Evolutionary conservation across 2,888 invertebrate species (phyloP).

Genomic region (Azorinus chamasolen): DNA sequence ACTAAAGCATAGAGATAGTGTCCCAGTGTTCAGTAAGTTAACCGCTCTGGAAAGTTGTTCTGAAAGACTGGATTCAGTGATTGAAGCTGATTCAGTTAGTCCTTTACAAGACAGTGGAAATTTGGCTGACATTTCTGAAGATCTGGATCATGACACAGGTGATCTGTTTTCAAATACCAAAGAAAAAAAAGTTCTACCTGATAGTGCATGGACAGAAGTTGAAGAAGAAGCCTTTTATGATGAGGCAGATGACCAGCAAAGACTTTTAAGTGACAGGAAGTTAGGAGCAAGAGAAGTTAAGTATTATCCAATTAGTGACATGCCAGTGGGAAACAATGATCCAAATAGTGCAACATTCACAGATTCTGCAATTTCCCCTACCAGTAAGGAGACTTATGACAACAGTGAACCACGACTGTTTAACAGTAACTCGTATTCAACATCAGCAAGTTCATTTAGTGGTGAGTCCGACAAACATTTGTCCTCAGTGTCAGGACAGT

Average conservation of each 20-base stretch:
- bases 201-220: not conserved
- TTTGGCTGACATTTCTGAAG: not conserved
- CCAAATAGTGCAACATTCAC: slow-evolving; percentile 7
- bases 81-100: slow-evolving; percentile 41
- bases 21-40: slow-evolving; percentile 68
- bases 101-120: slow-evolving; percentile 13
- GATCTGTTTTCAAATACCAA: slow-evolving; percentile 10
- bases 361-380: slow-evolving; percentile 25
- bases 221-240: not conserved
- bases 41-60: slow-evolving; percentile 55
- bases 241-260: not conserved
- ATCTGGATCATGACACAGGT: slow-evolving; percentile 5
- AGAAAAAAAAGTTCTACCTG: slow-evolving; percentile 5
- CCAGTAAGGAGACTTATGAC: slow-evolving; percentile 19
- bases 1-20: slow-evolving; percentile 73
- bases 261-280: slow-evolving; percentile 4
- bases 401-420: slow-evolving; percentile 36
- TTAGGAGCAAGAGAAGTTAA: no score
- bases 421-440: slow-evolving; percentile 51
- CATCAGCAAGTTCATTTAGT: slow-evolving; percentile 61
- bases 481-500: slow-evolving; percentile 66
- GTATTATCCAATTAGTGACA: not conserved
- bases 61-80: slow-evolving; percentile 65
- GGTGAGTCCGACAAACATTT: slow-evolving; percentile 64
- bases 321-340: not conserved